Base-by-base conservation (phyloP, 1,140 invertebrate species). In the Leptinotarsa undecemlineata region DNA sequence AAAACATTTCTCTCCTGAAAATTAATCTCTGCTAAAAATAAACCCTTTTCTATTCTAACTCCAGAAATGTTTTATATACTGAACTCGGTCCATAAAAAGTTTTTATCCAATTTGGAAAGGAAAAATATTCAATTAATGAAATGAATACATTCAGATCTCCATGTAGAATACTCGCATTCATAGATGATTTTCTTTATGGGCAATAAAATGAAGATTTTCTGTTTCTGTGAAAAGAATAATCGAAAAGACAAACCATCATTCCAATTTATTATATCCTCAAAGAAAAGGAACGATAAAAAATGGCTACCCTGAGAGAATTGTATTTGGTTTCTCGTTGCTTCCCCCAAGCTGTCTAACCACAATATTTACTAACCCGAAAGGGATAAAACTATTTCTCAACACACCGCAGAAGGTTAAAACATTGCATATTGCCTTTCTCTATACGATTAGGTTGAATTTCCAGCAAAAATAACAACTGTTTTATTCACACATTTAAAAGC, bases 361-460 rank as follows among this genome's bases (percentile, higher is more conserved):
- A 76, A 76, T 76, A 76, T 76, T 76, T 76, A 76, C 74, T 76
- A 76, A 72, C 74, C 70, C 74, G 60, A 76, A 67, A 72, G 64
- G 70, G 74, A 60, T 66, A 62, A 62, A 75, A 73, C 74, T 76
- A 76, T 67, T 72, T 73, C 68, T 63, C 60, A 63, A 63, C 57
- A 75, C 63, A 57, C 70, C 48, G 63, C 63, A 72, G 61, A 73
- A 57, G 23, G 42, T 76, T 76, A 67, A 76, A 76, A 76, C 48
- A 71, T 62, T 75, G 51, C 69, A 75, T 72, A 71, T 75, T 76
- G 70, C 69, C 74, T 67, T 67, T 73, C 51, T 26, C 17, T 71
- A 62, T 71, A 19, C 42, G 42, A 33, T 68, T 42, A 51, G 26
- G 48, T 8, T 51, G 42, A 47, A 48, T 20, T 48, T 20, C 33